Evolutionary conservation across 2,888 invertebrate species (phyloP), one percentile per base, ranked within the genome.

Genomic region (Tachystola acroxantha): DNA sequence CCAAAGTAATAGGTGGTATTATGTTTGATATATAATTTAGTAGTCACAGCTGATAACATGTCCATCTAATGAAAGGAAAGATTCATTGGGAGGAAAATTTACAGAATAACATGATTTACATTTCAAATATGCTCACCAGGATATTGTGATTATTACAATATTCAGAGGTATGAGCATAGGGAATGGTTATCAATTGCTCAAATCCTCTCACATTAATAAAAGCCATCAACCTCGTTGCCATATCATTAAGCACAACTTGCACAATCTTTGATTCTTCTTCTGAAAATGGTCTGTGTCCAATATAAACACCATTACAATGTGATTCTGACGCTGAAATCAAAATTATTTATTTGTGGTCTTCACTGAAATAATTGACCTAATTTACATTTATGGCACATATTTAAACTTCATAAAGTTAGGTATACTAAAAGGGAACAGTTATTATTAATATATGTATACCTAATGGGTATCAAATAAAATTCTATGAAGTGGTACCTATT

Each of bases 181-280:
- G 85, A 31, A 77, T 53, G 35, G 77, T 76, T 16, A 84, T 58
- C 12, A 76, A 52, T 29, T 53, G 62, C 16, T 61, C 64, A 61
- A 68, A 80, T n/a, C 76, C 71, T 54, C 62, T 71, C 1, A 85
- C 12, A 53, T 78, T 73, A 10, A 85, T 65, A 45, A 77, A 82
- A 29, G 64, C 69, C 47, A 84, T 62, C 45, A 76, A 53, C 14
- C 66, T 51, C 10, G 57, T 20, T 26, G 80, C 66, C 40, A 76
- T 59, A 19, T 31, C 53, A 37, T 79, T 68, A 1, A 85, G 51
- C 40, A 67, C 68, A 10, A 45, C 45, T 24, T 78, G 59, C 6
- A 82, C 43, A 6, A 62, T 56, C 40, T 53, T 43, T 22, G 78
- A 64, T 62, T 85, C 85, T 45, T 67, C 61, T 48, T 81, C 76